phyloP scores from a whole-genome alignment of 2,888 invertebrate genomes.

The Cybosia mesomella region DNA sequence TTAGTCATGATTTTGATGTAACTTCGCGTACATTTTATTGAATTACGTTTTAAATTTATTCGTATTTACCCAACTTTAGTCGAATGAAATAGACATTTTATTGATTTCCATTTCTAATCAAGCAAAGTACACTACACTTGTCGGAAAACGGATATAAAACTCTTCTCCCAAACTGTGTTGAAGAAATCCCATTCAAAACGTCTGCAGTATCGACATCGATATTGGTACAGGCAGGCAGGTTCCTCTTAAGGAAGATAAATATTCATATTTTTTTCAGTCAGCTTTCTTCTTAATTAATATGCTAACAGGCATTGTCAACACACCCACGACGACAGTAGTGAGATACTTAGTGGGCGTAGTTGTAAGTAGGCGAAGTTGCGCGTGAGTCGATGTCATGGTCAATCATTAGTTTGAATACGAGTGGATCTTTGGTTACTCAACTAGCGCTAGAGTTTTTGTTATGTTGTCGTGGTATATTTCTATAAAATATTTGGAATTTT shows the following conservation, averaged over 20 bases:
- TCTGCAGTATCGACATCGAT: slow-evolving; percentile 11
- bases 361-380: slow-evolving; percentile 68
- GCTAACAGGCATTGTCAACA: slow-evolving; percentile 83
- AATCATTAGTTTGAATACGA: slow-evolving; percentile 64
- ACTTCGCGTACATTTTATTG: slow-evolving; percentile 30
- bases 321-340: slow-evolving; percentile 69
- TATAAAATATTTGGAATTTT: not conserved
- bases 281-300: slow-evolving; percentile 86
- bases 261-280: slow-evolving; percentile 75
- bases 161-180: slow-evolving; percentile 8
- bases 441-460: slow-evolving; percentile 22
- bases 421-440: slow-evolving; percentile 46
- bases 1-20: slow-evolving; percentile 47
- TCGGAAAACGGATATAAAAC: slow-evolving; percentile 5
- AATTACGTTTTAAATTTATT: slow-evolving; percentile 10
- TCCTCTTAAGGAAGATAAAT: slow-evolving; percentile 69
- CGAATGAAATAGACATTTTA: not conserved
- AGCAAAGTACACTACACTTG: not conserved
- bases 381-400: slow-evolving; percentile 75
- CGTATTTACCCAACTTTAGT: not conserved
- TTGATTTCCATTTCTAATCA: not conserved
- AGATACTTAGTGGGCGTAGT: slow-evolving; percentile 70
- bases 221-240: slow-evolving; percentile 36
- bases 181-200: slow-evolving; percentile 8
- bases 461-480: not conserved